Conservation (phyloP, 53 echinoderm and acorn worm species). For the Apostichopus leukothele region DNA sequence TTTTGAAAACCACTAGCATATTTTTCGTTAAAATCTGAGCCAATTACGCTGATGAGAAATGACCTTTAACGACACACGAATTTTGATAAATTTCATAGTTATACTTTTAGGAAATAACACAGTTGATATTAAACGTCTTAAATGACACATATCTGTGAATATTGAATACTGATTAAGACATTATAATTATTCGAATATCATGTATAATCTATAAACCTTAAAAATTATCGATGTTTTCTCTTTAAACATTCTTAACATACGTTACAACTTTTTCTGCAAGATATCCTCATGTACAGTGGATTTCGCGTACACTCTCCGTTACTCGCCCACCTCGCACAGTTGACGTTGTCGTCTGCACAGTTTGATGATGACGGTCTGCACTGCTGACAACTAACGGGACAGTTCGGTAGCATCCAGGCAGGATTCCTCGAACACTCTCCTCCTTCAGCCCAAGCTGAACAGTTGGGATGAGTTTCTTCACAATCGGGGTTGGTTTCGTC, state of each 20-base stretch:
- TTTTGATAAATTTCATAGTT: no score
- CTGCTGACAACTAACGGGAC: conserved; percentile 55
- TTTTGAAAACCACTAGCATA: no score
- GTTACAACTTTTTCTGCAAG: conserved; percentile 56
- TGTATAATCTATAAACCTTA: no score
- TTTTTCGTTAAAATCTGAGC: no score
- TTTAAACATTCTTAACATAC: conserved; percentile 29
- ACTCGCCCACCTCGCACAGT: conserved; percentile 57
- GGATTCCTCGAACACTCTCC: conserved; percentile 67
- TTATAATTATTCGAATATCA: no score
- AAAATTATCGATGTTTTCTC: no score
- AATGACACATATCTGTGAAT: no score
- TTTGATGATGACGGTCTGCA: conserved; percentile 31
- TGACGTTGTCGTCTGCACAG: conserved; percentile 55
- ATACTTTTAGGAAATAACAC: no score
- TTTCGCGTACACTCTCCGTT: conserved; percentile 65
- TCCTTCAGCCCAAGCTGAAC: conserved; percentile 59
- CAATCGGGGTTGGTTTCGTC: conserved; percentile 19
- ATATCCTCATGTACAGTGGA: conserved; percentile 50
- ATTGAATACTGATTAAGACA: no score
- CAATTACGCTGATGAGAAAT: no score
- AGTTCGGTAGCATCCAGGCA: conserved; percentile 58
- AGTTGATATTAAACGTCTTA: no score
- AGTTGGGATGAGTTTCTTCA: conserved; percentile 54
- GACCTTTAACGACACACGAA: no score